These are phyloP conservation scores for Gasterosteus aculeatus DNA, from an alignment of 2,113 vertebrate species.

Conservation along the genomic window DNA sequence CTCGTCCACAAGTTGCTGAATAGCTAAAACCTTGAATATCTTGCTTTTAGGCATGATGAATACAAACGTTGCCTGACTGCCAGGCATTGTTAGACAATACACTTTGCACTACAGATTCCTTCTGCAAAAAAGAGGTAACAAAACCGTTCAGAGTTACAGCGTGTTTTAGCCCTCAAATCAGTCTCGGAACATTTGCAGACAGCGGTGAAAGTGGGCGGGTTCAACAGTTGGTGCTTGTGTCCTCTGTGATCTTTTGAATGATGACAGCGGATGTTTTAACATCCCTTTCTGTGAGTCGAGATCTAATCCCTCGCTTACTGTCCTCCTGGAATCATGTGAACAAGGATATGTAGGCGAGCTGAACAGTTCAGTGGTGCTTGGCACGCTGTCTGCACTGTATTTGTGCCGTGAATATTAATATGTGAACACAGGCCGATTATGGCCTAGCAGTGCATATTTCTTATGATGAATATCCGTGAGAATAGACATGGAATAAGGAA, in stretches of 20 bases:
- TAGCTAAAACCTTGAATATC: constrained; percentile 12
- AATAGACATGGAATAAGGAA: neutral
- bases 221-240: constrained; percentile 43
- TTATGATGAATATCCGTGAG: neutral
- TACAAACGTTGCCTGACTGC: neutral
- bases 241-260: constrained; percentile 43
- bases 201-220: constrained; percentile 18
- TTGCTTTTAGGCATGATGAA: constrained; percentile 7
- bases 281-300: constrained; percentile 27
- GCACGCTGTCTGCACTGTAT: neutral
- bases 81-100: neutral
- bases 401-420: neutral
- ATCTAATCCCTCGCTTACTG: constrained; percentile 43
- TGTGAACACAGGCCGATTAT: neutral
- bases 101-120: constrained; percentile 1
- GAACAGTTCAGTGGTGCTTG: neutral
- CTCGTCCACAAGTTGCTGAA: neutral
- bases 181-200: constrained; percentile 15
- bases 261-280: constrained; percentile 58
- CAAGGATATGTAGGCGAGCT: constrained; percentile 11
- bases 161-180: constrained; percentile 20
- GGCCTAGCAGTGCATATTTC: neutral
- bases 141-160: constrained; percentile 9
- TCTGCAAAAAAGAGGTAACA: constrained; percentile 17
- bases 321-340: constrained; percentile 35